Conservation (phyloP, 2,113 vertebrate genomes). For the Jaculus jaculus region DNA sequence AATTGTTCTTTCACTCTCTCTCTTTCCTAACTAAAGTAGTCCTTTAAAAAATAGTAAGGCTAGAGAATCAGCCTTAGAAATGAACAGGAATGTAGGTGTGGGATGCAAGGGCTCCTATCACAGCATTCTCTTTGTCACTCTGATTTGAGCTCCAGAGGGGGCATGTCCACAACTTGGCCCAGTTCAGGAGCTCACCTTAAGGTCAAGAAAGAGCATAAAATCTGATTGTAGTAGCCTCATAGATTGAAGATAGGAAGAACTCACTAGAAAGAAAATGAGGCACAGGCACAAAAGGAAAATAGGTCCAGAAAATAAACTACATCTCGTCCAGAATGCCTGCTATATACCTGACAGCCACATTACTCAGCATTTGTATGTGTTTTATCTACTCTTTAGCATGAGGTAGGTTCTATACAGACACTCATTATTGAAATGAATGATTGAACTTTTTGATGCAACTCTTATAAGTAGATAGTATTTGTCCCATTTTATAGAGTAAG, state of each 20-base stretch:
- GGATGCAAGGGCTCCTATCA: background rate
- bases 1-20: too few relatives aligned
- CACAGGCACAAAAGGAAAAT: background rate
- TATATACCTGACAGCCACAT: background rate
- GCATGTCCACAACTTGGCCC: background rate
- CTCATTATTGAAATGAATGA: conserved; percentile 6
- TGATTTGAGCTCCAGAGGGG: background rate
- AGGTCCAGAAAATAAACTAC: background rate
- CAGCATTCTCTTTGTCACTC: background rate
- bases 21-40: too few relatives aligned
- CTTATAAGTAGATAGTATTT: background rate
- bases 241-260: background rate
- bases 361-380: background rate
- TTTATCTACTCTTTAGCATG: background rate
- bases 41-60: background rate
- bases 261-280: background rate
- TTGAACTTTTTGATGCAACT: background rate
- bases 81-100: background rate
- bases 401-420: background rate
- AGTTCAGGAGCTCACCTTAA: background rate
- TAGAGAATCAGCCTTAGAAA: background rate
- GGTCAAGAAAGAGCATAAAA: background rate
- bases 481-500: background rate
- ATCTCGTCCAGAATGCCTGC: background rate
- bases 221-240: background rate